These are phyloP conservation scores for Standfussiana lucernea DNA, from an alignment of 2,888 invertebrate species.

Conservation along the genomic window DNA sequence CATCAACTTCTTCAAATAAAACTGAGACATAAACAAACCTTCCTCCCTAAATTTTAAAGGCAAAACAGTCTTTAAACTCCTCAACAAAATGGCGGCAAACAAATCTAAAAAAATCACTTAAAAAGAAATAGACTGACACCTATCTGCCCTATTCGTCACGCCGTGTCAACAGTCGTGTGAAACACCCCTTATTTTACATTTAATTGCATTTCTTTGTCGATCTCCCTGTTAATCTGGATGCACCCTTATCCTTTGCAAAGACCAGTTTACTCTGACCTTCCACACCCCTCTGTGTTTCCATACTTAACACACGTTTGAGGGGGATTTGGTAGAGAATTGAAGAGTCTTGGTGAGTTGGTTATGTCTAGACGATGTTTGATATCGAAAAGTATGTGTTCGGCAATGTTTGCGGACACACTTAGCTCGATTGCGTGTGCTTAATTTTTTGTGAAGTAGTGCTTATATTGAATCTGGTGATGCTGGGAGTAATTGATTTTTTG, in stretches of 20 bases:
- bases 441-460: constrained; percentile 74
- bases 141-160: constrained; percentile 86
- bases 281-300: constrained; percentile 40
- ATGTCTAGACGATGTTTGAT: constrained; percentile 85
- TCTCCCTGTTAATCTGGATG: constrained; percentile 88
- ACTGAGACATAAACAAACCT: constrained; percentile 39
- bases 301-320: constrained; percentile 1
- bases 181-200: constrained; percentile 90
- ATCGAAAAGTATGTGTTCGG: constrained; percentile 84
- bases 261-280: constrained; percentile 71
- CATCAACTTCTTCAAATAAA: constrained; percentile 46
- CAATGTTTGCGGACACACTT: constrained; percentile 86
- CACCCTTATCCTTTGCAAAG: constrained; percentile 83
- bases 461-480: constrained; percentile 58
- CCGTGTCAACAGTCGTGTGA: constrained; percentile 88
- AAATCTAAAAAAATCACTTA: constrained; percentile 76
- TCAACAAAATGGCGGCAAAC: constrained; percentile 61
- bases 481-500: constrained; percentile 13
- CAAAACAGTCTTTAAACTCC: constrained; percentile 52
- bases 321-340: constrained; percentile 18
- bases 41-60: constrained; percentile 28
- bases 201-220: constrained; percentile 91
- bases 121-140: constrained; percentile 77
- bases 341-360: constrained; percentile 72
- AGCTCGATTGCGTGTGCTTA: constrained; percentile 80